Evolutionary conservation across 2,888 invertebrate genomes (phyloP).

Genomic region (Scaptomyza caliginosa): DNA sequence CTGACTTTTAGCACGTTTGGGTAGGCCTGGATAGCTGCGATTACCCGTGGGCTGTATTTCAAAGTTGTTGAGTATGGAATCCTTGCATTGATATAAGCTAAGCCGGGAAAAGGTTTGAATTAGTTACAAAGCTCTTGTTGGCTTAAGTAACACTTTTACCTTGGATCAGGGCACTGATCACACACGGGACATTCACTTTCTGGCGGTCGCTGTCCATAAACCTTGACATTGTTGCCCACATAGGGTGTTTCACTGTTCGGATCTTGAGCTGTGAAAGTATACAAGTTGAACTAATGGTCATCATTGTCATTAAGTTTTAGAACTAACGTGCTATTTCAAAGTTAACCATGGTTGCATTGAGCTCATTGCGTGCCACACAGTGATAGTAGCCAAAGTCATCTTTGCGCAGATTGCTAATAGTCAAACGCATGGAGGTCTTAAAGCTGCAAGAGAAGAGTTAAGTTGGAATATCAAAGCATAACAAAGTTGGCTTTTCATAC

Average conservation of each 20-base stretch:
- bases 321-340: slow-evolving; percentile 88
- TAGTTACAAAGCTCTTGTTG: background rate
- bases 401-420: slow-evolving; percentile 88
- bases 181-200: slow-evolving; percentile 87
- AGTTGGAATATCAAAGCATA: background rate
- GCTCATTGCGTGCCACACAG: slow-evolving; percentile 93
- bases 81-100: slow-evolving; percentile 86
- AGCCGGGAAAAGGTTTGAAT: background rate
- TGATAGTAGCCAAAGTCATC: slow-evolving; percentile 91
- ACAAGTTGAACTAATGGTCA: too few species aligned
- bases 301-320: too few species aligned
- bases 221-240: slow-evolving; percentile 83
- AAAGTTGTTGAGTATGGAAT: slow-evolving; percentile 86
- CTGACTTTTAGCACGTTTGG: slow-evolving; percentile 83
- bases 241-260: slow-evolving; percentile 85
- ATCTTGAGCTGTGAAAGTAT: slow-evolving; percentile 82
- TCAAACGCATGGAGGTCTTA: slow-evolving; percentile 91
- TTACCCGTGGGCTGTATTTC: slow-evolving; percentile 87
- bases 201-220: slow-evolving; percentile 87
- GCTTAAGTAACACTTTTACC: slow-evolving; percentile 61
- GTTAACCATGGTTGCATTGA: slow-evolving; percentile 91
- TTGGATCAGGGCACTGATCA: slow-evolving; percentile 86
- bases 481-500: slow-evolving; percentile 69
- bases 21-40: slow-evolving; percentile 86
- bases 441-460: slow-evolving; percentile 73